Evolutionary conservation across 2,113 vertebrate species (phyloP).

Genomic region (Eptesicus fuscus): DNA sequence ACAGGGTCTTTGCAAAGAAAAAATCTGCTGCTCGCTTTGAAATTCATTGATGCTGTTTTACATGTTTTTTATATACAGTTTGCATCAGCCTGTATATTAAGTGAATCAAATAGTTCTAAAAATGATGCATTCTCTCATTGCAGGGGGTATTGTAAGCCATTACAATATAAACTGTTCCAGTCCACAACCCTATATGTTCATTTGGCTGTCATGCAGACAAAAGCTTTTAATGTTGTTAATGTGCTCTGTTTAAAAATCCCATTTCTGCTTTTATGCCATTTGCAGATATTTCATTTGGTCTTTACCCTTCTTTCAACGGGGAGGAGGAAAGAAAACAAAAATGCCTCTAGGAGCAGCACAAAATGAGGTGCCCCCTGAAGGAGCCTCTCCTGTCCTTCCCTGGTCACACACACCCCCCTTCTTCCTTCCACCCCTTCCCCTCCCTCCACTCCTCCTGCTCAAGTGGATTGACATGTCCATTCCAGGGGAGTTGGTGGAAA

Average conservation of each 20-base stretch:
- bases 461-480: conserved; percentile 51
- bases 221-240: conserved; percentile 91
- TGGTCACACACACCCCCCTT: neutral
- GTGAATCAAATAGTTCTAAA: conserved; percentile 92
- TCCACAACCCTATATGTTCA: conserved; percentile 92
- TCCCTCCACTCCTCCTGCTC: neutral
- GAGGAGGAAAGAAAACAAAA: conserved; percentile 65
- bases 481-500: conserved; percentile 52
- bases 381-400: conserved; percentile 28
- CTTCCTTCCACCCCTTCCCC: neutral
- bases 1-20: conserved; percentile 85
- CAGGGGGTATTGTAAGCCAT: conserved; percentile 94
- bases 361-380: conserved; percentile 65
- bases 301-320: conserved; percentile 80
- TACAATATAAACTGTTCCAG: conserved; percentile 95
- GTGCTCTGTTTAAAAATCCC: conserved; percentile 87
- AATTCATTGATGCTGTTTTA: conserved; percentile 95
- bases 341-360: conserved; percentile 56
- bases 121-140: conserved; percentile 90
- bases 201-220: conserved; percentile 89
- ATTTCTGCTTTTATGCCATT: conserved; percentile 87
- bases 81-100: conserved; percentile 92
- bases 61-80: conserved; percentile 93
- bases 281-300: conserved; percentile 85
- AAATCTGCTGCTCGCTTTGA: conserved; percentile 87